phyloP scores from a whole-genome alignment of 2,113 vertebrate species.

The Etheostoma cragini region DNA sequence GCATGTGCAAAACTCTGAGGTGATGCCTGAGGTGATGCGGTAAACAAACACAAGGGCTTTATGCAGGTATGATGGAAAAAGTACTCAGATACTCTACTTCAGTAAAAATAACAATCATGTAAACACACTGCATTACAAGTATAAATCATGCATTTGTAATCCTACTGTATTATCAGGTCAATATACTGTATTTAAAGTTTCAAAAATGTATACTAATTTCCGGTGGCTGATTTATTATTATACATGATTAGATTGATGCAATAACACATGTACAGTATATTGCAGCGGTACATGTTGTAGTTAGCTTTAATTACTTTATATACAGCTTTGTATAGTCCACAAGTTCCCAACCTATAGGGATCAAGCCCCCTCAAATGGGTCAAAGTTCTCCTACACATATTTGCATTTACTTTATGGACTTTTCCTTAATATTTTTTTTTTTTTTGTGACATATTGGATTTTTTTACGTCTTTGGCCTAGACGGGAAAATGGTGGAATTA shows the following conservation, averaged over 20 bases:
- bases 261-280: background rate
- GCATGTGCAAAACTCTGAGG: background rate
- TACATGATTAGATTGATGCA: background rate
- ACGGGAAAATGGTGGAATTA: background rate
- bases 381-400: background rate
- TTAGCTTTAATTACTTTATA: background rate
- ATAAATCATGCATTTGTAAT: background rate
- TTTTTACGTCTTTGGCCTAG: background rate
- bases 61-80: background rate
- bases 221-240: background rate
- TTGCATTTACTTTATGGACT: background rate
- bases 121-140: background rate
- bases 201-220: background rate
- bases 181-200: background rate
- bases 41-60: background rate
- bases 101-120: background rate
- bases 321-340: background rate
- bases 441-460: background rate
- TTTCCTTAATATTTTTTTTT: background rate
- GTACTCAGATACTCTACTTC: background rate
- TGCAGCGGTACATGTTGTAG: background rate
- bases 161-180: background rate
- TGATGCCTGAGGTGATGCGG: background rate
- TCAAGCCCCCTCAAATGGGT: too few species aligned
- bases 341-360: background rate